Percentiles rank a stretch among this genome's conserved stretches.
phyloP scores from a whole-genome alignment of 1,140 invertebrate genomes.

The Coenobita brevimanus region DNA sequence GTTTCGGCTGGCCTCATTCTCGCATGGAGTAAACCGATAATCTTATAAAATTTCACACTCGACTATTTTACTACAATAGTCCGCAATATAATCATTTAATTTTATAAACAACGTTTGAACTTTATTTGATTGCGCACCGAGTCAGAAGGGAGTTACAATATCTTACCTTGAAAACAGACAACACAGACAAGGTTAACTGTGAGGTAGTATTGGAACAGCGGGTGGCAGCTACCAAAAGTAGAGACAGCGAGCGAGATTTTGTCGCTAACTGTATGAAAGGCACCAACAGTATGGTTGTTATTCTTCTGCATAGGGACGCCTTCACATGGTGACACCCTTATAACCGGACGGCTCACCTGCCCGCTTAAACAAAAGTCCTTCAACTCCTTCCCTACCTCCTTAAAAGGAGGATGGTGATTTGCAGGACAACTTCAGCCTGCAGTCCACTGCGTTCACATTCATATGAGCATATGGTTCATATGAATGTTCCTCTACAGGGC shows the following conservation, averaged over 20 bases:
- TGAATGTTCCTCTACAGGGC: no score
- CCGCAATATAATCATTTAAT: no score
- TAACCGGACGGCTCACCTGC: no score
- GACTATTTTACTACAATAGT: neutral
- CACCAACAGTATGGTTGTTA: no score
- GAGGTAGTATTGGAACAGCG: constrained; percentile 32
- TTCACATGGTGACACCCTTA: no score
- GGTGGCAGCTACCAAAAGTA: constrained; percentile 12
- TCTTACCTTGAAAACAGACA: neutral
- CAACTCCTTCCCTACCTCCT: no score
- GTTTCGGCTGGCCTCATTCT: neutral
- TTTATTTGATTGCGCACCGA: neutral
- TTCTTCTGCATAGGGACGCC: no score
- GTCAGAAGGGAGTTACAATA: neutral
- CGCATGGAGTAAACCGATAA: neutral
- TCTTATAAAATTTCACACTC: neutral
- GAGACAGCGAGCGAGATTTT: constrained; percentile 19
- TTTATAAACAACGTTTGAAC: neutral
- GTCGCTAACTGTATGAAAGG: constrained; percentile 16
- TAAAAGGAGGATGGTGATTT: no score
- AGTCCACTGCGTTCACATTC: no score
- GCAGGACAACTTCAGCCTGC: no score
- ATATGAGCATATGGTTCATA: no score
- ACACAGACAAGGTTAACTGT: neutral
- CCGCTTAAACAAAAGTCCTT: no score